Evolutionary conservation across 30 jellyfish, hydroid and myxozoan genomes (phyloP), one percentile per base, ranked within the genome.

Genomic region (Aurelia aurita): DNA sequence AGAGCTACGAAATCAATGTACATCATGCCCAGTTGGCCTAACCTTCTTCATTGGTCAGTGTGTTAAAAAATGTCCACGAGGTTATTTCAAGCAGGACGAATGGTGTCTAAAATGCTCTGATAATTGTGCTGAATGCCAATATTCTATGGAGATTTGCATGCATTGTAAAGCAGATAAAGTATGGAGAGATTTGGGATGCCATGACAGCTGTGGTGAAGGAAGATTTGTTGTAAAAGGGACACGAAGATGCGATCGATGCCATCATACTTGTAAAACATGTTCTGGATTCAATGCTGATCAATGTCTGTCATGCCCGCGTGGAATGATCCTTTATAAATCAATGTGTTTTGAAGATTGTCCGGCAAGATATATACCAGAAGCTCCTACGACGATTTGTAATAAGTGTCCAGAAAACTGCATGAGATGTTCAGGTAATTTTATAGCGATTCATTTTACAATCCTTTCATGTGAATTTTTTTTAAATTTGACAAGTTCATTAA

Each of bases 81-180:
- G 97, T 35, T 81, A 79, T 28, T 79, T 68, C 64, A 55, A 77
- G 57, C 65, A 80, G 32, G 91, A 72, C 23, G 91, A 65, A 25
- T 79, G 80, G 77, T 95, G 99, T 65, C 58, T 68, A 22, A 96
- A 90, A 34, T 95, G 99, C 68, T 70, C 96, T 35, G 44, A 71
- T 49, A 71, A 72, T 7, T 95, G 99, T 59, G 90, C 69, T 32
- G 88, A 81, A 21, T 95, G 99, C 77, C 79, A 77, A 58, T 72
- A 70, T 55, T 20, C 89, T 9, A 72, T 68, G 35, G 90, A 72
- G 60, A 19, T 95, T 4, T 95, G 99, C 81, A 85, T 97, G 82
- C 47, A 64, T 58, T 95, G 99, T 49, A 66, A 64, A 14, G 83
- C 61, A 26, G 95, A 77, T 45, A 64, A 80, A 12, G 96, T 89